A percentile compares a stretch with the other conserved stretches of the same genome.
Evolutionary conservation across 23 tunicate genomes (phyloP).

Genomic region (Pegea sp.): DNA sequence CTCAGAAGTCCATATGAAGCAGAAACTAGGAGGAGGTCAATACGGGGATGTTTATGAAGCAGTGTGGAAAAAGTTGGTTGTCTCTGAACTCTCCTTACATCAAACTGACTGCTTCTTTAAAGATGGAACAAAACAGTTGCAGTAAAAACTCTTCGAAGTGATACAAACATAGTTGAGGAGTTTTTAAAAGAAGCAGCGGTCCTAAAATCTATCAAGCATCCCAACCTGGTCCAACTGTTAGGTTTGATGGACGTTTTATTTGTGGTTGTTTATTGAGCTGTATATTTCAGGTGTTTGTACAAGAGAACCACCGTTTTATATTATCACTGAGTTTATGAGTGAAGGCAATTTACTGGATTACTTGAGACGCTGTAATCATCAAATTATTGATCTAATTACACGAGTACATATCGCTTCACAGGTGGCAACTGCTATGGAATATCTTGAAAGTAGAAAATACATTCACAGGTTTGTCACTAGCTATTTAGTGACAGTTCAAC

Average conservation of each 20-base stretch:
- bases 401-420: conserved; percentile 57
- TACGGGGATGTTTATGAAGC: conserved; percentile 99
- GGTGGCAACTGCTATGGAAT: conserved; percentile 74
- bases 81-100: neutral
- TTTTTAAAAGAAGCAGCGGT: conserved; percentile 86
- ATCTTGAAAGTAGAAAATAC: conserved; percentile 68
- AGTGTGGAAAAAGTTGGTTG: conserved; percentile 57
- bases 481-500: neutral
- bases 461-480: conserved; percentile 40
- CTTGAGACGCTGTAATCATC: conserved; percentile 29
- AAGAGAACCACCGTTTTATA: conserved; percentile 82
- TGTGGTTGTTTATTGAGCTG: neutral
- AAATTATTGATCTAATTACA: conserved; percentile 13
- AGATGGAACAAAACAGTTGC: conserved; percentile 69
- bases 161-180: conserved; percentile 70
- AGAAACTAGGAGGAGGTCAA: conserved; percentile 82
- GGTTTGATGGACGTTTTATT: conserved; percentile 13
- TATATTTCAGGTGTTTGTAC: conserved; percentile 69
- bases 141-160: conserved; percentile 73
- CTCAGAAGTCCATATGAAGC: conserved; percentile 75
- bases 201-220: conserved; percentile 74
- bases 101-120: neutral
- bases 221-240: conserved; percentile 58
- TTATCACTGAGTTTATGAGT: conserved; percentile 89
- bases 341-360: conserved; percentile 72